These are phyloP conservation scores for Tinea semifulvella DNA, from an alignment of 2,888 invertebrate genomes.

Conservation along the genomic window DNA sequence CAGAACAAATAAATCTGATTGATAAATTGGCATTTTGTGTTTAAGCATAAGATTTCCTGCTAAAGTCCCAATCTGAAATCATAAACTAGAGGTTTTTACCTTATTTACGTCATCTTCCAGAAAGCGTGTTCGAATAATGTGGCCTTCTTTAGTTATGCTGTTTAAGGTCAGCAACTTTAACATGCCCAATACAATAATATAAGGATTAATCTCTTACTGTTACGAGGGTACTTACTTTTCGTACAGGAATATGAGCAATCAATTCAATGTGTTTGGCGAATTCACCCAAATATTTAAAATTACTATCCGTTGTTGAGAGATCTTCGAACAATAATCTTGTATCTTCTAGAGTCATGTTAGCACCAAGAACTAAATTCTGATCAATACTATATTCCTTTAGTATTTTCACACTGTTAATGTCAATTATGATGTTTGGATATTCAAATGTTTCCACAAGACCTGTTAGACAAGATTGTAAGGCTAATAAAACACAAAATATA, in stretches of 20 bases:
- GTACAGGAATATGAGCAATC: slow-evolving; percentile 71
- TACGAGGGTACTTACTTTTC: slow-evolving; percentile 56
- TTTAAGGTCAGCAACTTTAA: too few relatives aligned
- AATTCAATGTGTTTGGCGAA: slow-evolving; percentile 67
- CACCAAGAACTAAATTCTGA: slow-evolving; percentile 62
- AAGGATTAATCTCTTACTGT: background rate
- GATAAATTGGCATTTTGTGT: slow-evolving; percentile 66
- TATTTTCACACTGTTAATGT: slow-evolving; percentile 39
- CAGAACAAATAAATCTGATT: slow-evolving; percentile 71
- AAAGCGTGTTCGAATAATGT: too few relatives aligned
- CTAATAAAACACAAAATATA: too few relatives aligned
- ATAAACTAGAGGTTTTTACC: too few relatives aligned
- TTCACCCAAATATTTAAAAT: slow-evolving; percentile 60
- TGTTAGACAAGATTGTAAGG: slow-evolving; percentile 28
- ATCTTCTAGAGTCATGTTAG: slow-evolving; percentile 64
- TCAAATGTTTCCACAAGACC: slow-evolving; percentile 40
- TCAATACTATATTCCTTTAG: slow-evolving; percentile 37
- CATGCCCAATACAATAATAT: too few relatives aligned
- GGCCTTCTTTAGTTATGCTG: background rate
- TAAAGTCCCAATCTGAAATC: slow-evolving; percentile 67
- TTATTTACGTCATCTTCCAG: too few relatives aligned
- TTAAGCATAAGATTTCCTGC: slow-evolving; percentile 76
- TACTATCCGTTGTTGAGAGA: slow-evolving; percentile 33
- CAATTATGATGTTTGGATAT: slow-evolving; percentile 39
- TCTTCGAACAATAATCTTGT: slow-evolving; percentile 57